Conservation (phyloP, 2,797 vertebrate species). For the Oreochromis grahami region DNA sequence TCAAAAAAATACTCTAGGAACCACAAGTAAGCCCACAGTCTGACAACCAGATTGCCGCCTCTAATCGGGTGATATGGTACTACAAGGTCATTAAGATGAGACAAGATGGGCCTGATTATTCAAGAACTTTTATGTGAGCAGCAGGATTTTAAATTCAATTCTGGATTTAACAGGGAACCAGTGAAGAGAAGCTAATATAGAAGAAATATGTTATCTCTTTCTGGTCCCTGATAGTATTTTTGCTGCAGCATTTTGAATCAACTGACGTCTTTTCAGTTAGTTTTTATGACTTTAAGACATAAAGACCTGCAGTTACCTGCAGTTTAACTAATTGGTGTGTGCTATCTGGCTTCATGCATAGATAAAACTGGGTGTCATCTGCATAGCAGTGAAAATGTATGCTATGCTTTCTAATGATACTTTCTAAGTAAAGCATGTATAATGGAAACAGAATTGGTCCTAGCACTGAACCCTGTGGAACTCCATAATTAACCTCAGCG, state of each 20-base stretch:
- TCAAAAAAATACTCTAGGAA: rapidly evolving
- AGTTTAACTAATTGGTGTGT: neutral
- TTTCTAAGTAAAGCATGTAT: neutral
- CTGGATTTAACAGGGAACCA: neutral
- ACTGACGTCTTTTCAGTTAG: neutral
- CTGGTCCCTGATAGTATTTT: neutral
- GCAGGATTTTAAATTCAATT: neutral
- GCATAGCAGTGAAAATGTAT: neutral
- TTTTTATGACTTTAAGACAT: neutral
- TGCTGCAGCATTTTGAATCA: neutral
- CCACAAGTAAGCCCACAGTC: neutral
- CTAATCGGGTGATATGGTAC: neutral
- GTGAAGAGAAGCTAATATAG: neutral
- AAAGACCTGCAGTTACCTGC: neutral
- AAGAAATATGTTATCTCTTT: neutral
- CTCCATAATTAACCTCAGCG: neutral
- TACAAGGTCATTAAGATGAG: neutral
- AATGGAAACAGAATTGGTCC: neutral
- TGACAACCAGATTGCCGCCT: neutral
- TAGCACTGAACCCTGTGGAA: neutral
- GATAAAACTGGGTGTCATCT: neutral
- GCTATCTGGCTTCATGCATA: neutral
- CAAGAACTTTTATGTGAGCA: neutral
- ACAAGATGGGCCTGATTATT: neutral
- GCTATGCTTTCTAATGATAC: rapidly evolving